phyloP scores from a whole-genome alignment of 92 coral and sea anemone species.

The Ricordea florida region DNA sequence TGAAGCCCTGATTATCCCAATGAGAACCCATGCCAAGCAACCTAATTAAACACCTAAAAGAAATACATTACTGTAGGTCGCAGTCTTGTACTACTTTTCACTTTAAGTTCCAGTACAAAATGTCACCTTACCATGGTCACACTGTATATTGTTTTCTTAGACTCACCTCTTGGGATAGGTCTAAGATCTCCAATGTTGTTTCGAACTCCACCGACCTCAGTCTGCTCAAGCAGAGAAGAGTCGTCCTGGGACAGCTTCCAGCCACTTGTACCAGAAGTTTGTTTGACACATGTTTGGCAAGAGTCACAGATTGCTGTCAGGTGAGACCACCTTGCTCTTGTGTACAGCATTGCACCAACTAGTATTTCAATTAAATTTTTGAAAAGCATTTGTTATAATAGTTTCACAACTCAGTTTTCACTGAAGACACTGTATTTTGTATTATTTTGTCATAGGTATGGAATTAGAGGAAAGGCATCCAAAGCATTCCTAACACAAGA shows the following conservation, averaged over 20 bases:
- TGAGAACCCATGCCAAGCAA: too few relatives aligned
- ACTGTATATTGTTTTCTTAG: not conserved
- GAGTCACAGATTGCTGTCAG: slow-evolving; percentile 84
- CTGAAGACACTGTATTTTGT: too few relatives aligned
- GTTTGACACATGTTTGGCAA: slow-evolving; percentile 87
- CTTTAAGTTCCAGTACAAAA: not conserved
- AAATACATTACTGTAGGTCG: too few relatives aligned
- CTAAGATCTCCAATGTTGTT: slow-evolving; percentile 40
- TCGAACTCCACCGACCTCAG: slow-evolving; percentile 69
- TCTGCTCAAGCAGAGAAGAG: slow-evolving; percentile 69
- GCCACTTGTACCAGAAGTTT: slow-evolving; percentile 85
- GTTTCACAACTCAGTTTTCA: too few relatives aligned
- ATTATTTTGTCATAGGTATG: slow-evolving; percentile 69
- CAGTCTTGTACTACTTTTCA: too few relatives aligned
- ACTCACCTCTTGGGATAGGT: slow-evolving; percentile 19
- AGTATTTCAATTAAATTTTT: not conserved
- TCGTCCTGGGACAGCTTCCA: slow-evolving; percentile 86
- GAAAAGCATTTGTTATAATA: too few relatives aligned
- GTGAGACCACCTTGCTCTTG: slow-evolving; percentile 38
- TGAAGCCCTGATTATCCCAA: too few relatives aligned
- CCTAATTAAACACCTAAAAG: too few relatives aligned
- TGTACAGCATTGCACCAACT: not conserved
- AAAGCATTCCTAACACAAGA: slow-evolving; percentile 80
- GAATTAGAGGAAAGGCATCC: slow-evolving; percentile 80
- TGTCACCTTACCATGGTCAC: not conserved